Base-by-base conservation (phyloP, 2,888 invertebrate species). In the Dimorphilus gyrociliatus region DNA sequence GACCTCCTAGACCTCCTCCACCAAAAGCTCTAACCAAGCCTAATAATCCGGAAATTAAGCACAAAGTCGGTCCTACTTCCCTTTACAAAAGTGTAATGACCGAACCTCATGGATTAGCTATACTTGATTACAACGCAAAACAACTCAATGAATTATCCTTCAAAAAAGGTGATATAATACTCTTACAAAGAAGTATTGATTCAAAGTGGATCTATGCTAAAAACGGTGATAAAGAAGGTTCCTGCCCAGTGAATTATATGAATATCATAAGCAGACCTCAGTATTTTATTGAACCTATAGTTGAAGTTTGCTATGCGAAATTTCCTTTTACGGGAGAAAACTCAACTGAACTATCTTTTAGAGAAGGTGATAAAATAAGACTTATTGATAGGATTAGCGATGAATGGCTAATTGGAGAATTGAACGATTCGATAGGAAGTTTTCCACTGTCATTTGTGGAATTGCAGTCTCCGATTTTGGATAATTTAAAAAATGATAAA, bases 231-330 rank as follows among this genome's bases (percentile, higher is more conserved):
- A 68, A 69, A 35, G 73, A 76, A 54, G 85, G 85, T 23, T 74
- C 84, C 43, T 84, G 85, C 63, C 85, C 85, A 2, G 66, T 69
- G 15, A 78, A 73, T 60, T 84, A 78, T 61, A 70, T 84, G 40
- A 73, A 80, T 45, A 64, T 82, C 26, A 73, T 74, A 54, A 71
- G 78, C 41, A 78, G 81, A 32, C 37, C 54, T 10, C 45, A 46
- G 8, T n/a, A 21, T 8, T 21, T n/a, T n/a, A 21, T 8, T 12
- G 14, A 10, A 25, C 16, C 15, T n/a, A 13, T 16, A 25, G 16
- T 3, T 25, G n/a, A 16, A 16, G 25, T 25, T n/a, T 55, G 55
- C 32, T 34, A 42, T 4, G 56, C 56, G 1, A 37, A 52, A 25
- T 55, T 54, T 38, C 55, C 55, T 40, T 56, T 48, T 40, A 53